Percentiles rank a stretch among this genome's conserved stretches.
phyloP scores from a whole-genome alignment of 2,888 invertebrate species.

The Acanthosepion esculentum region DNA sequence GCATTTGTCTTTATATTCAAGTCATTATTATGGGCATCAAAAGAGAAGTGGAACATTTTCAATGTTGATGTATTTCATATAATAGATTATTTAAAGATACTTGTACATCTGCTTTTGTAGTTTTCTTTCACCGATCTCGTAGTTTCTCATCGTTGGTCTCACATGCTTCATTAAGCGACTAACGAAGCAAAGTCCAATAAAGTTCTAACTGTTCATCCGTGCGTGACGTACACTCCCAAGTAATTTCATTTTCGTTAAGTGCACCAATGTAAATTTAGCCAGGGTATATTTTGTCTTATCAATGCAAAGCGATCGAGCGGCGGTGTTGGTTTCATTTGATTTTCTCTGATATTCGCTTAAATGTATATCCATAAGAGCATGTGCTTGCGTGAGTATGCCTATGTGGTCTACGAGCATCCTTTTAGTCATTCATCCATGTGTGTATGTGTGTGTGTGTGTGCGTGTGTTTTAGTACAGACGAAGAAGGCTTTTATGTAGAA shows the following conservation, averaged over 20 bases:
- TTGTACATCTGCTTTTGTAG: neutral
- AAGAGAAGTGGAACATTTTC: neutral
- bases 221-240: neutral
- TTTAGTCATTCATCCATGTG: neutral
- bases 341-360: neutral
- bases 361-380: neutral
- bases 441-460: neutral
- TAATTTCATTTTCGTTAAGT: neutral
- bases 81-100: slow-evolving; percentile 33
- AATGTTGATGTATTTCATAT: neutral
- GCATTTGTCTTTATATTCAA: no score
- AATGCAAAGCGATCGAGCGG: slow-evolving; percentile 11
- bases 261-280: neutral
- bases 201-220: neutral
- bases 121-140: neutral
- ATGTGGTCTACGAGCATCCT: no score
- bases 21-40: no score
- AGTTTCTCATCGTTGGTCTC: neutral
- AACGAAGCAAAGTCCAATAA: neutral
- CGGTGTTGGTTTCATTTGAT: neutral
- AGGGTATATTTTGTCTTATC: neutral
- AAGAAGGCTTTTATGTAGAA: neutral
- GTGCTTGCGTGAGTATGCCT: neutral
- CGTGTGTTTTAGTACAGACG: neutral
- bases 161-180: neutral